Percentiles rank a stretch among this genome's conserved stretches.
These are phyloP conservation scores for Cyclargus thomasi DNA, from an alignment of 1,140 invertebrate species.

Conservation along the genomic window DNA sequence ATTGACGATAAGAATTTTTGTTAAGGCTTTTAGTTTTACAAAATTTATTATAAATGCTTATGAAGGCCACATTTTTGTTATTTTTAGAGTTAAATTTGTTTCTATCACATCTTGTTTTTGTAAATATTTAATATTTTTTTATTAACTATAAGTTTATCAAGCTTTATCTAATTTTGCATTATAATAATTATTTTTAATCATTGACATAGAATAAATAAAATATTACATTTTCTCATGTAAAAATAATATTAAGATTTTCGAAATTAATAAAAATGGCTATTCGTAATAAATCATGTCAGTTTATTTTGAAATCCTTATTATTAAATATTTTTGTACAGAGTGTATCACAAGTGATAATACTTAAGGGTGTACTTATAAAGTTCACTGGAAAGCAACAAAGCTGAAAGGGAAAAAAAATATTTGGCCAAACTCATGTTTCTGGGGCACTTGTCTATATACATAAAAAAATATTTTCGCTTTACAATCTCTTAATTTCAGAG, in stretches of 20 bases:
- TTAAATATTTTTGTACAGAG: not conserved
- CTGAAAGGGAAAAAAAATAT: too few relatives aligned
- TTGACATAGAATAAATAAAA: conserved; percentile 46
- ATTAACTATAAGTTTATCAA: conserved; percentile 47
- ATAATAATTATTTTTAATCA: conserved; percentile 33
- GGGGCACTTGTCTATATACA: too few relatives aligned
- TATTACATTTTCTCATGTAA: conserved; percentile 62
- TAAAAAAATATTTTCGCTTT: too few relatives aligned
- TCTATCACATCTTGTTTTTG: conserved; percentile 45
- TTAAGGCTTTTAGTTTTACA: conserved; percentile 30
- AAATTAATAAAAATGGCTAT: conserved; percentile 30
- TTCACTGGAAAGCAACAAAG: too few relatives aligned
- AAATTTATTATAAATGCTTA: conserved; percentile 38
- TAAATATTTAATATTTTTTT: conserved; percentile 57
- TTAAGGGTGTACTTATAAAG: too few relatives aligned
- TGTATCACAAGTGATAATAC: too few relatives aligned
- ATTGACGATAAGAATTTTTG: conserved; percentile 2
- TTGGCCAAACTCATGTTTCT: too few relatives aligned
- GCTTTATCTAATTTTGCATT: conserved; percentile 36
- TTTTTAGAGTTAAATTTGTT: conserved; percentile 20
- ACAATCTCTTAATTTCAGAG: too few relatives aligned
- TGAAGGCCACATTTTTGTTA: conserved; percentile 30
- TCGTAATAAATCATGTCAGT: conserved; percentile 1
- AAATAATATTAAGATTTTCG: conserved; percentile 64
- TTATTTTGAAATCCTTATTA: conserved; percentile 29